Conservation (phyloP, 2,888 invertebrate species). For the Hypomecis punctinalis region DNA sequence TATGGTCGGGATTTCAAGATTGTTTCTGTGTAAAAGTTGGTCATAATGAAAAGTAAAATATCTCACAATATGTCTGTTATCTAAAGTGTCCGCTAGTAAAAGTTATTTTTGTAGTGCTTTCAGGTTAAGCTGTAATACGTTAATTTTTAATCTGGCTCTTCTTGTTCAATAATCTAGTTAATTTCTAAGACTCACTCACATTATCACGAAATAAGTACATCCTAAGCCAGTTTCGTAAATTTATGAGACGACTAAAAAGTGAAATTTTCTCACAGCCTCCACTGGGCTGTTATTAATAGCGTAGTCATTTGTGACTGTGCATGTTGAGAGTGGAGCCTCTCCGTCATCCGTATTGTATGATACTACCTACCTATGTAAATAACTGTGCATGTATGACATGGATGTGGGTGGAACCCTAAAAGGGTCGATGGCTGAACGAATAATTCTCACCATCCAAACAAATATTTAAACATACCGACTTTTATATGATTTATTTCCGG, state of each 20-base stretch:
- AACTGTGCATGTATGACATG: conserved; percentile 6
- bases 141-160: too few species aligned
- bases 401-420: conserved; percentile 3
- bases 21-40: too few species aligned
- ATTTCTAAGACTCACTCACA: too few species aligned
- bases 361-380: conserved; percentile 2
- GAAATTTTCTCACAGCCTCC: conserved; percentile 21
- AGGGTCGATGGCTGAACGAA: background rate
- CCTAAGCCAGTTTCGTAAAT: background rate
- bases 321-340: conserved; percentile 1
- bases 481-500: background rate
- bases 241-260: background rate
- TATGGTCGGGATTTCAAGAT: too few species aligned
- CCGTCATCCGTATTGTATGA: conserved; percentile 1
- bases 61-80: too few species aligned
- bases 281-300: conserved; percentile 7
- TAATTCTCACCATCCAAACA: conserved; percentile 7
- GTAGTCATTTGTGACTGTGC: background rate
- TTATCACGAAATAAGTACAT: too few species aligned
- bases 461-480: background rate
- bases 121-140: too few species aligned
- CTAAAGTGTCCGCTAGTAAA: too few species aligned
- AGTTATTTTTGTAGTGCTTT: too few species aligned
- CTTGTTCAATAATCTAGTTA: too few species aligned
- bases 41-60: too few species aligned